A percentile compares a stretch with the other conserved stretches of the same genome.
phyloP scores from a whole-genome alignment of 2,888 invertebrate species.

The Diaphora mendica region DNA sequence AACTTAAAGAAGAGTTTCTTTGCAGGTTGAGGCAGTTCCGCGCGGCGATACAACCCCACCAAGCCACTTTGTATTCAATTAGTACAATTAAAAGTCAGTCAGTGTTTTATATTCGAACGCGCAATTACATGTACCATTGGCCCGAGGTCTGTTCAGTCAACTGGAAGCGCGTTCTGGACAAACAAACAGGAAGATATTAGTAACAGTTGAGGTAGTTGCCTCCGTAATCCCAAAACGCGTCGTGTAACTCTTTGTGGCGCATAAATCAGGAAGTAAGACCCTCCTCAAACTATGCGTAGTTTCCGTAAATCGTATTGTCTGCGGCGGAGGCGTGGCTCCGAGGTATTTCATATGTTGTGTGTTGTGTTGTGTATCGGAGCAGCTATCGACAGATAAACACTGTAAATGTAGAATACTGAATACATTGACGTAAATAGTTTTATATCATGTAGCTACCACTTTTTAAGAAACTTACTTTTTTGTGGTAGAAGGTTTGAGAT shows the following conservation, averaged over 20 bases:
- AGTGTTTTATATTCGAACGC: not conserved
- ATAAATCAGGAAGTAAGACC: not conserved
- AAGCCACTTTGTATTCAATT: not conserved
- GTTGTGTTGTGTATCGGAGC: not conserved
- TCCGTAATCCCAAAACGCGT: constrained; percentile 3
- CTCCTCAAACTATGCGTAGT: not conserved
- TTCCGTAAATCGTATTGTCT: constrained; percentile 1
- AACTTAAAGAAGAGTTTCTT: not conserved
- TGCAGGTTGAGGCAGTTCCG: not conserved
- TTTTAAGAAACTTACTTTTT: no score
- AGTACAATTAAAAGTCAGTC: not conserved
- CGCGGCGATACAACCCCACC: not conserved
- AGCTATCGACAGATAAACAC: not conserved
- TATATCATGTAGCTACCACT: no score
- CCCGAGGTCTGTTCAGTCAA: not conserved
- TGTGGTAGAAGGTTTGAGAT: no score
- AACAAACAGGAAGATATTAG: not conserved
- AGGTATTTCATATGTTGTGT: not conserved
- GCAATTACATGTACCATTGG: not conserved
- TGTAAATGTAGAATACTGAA: not conserved
- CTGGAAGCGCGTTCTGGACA: not conserved
- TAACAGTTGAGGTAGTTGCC: not conserved
- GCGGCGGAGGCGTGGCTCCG: not conserved
- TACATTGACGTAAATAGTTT: not conserved
- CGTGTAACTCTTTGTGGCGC: constrained; percentile 1